These are phyloP conservation scores for Hirtodrosophila cameraria DNA, from an alignment of 2,888 invertebrate genomes.

Conservation along the genomic window DNA sequence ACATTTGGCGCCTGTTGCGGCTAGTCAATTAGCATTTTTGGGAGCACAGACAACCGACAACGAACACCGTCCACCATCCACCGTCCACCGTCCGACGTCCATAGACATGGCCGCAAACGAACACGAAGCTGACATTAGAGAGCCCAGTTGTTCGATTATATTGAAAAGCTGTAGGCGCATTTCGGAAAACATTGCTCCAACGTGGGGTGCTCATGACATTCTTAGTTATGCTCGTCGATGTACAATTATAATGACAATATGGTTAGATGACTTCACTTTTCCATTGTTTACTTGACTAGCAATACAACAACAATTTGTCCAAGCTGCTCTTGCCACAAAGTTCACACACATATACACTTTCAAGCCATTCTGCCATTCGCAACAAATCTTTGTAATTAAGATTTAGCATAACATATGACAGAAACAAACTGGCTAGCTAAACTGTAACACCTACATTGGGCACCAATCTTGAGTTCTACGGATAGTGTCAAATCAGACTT, in stretches of 20 bases:
- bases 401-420: constrained; percentile 24
- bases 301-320: background rate
- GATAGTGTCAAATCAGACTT: constrained; percentile 5
- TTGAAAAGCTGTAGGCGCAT: constrained; percentile 21
- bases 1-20: constrained; percentile 57
- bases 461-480: constrained; percentile 24
- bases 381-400: constrained; percentile 32
- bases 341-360: constrained; percentile 3
- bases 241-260: background rate
- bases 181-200: constrained; percentile 30
- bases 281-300: constrained; percentile 10
- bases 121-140: constrained; percentile 55
- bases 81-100: constrained; percentile 7
- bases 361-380: constrained; percentile 1
- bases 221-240: constrained; percentile 19
- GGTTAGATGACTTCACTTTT: constrained; percentile 14
- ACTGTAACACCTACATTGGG: constrained; percentile 42
- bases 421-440: constrained; percentile 22
- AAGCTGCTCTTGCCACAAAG: constrained; percentile 14
- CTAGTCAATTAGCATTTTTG: constrained; percentile 68
- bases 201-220: constrained; percentile 43
- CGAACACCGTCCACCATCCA: constrained; percentile 6
- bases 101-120: constrained; percentile 48
- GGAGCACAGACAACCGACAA: constrained; percentile 28
- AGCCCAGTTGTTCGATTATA: constrained; percentile 8